phyloP scores from a whole-genome alignment of 92 coral and sea anemone species.

The Metridium senile region DNA sequence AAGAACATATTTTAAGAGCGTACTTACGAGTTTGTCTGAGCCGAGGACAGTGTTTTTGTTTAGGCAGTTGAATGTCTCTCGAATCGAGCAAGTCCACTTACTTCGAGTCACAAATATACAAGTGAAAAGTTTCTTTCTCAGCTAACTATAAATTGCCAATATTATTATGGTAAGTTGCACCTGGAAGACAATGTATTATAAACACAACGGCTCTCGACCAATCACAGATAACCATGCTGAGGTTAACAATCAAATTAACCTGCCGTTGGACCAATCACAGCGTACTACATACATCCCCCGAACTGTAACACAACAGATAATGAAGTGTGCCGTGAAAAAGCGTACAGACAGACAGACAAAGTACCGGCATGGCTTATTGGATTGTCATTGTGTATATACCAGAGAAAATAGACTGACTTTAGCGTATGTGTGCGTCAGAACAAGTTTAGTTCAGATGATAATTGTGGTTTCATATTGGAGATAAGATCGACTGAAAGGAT shows the following conservation, averaged over 20 bases:
- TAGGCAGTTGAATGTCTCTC: not conserved
- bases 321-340: conserved; percentile 64
- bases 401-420: not conserved
- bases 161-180: conserved; percentile 87
- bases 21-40: conserved; percentile 19
- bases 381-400: not conserved
- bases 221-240: conserved; percentile 57
- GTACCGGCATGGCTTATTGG: not conserved
- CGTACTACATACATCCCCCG: conserved; percentile 35
- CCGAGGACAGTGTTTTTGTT: conserved; percentile 2
- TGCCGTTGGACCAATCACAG: conserved; percentile 69
- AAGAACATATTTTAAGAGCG: not conserved
- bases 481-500: not conserved
- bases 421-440: not conserved
- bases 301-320: conserved; percentile 80
- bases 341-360: conserved; percentile 17
- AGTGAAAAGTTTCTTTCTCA: conserved; percentile 81
- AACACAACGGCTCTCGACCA: conserved; percentile 77
- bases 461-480: not conserved
- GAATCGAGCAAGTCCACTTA: conserved; percentile 32
- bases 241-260: conserved; percentile 89
- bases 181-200: conserved; percentile 90
- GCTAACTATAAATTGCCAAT: conserved; percentile 95
- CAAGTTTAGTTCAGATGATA: not conserved
- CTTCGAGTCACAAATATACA: conserved; percentile 67